phyloP scores from a whole-genome alignment of 2,797 vertebrate species.

The Ptychobarbus kaznakovi region DNA sequence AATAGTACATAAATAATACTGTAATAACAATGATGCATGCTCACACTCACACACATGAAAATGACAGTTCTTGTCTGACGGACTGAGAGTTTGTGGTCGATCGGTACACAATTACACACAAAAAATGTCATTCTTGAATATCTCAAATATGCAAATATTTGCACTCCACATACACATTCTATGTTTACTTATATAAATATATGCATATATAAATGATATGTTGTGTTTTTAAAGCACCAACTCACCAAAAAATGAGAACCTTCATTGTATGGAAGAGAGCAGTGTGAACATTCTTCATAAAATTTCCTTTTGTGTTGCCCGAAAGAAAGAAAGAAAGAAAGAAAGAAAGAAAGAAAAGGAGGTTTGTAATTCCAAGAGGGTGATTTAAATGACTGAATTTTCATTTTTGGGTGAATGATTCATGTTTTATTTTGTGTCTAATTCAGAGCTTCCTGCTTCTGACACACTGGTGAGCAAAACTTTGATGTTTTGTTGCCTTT shows the following conservation, averaged over 20 bases:
- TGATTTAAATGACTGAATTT: neutral
- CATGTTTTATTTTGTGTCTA: neutral
- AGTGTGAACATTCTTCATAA: neutral
- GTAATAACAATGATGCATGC: neutral
- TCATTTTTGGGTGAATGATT: neutral
- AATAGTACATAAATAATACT: neutral
- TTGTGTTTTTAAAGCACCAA: neutral
- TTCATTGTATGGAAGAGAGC: neutral
- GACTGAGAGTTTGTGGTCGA: neutral
- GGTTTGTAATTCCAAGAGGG: neutral
- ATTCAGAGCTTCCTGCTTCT: neutral
- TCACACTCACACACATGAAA: conserved; percentile 25
- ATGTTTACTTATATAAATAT: too few relatives aligned
- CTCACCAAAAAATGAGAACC: neutral
- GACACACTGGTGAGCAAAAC: neutral
- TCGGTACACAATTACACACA: conserved; percentile 1
- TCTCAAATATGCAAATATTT: neutral
- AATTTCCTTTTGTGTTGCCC: neutral
- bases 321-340: neutral
- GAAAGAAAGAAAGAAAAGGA: neutral
- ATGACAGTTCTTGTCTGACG: neutral
- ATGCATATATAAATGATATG: neutral
- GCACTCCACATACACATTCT: neutral
- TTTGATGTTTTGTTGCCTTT: conserved; percentile 26
- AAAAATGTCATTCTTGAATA: neutral